These are phyloP conservation scores for Trididemnum miniatum DNA, from an alignment of 23 tunicate species.

Conservation along the genomic window DNA sequence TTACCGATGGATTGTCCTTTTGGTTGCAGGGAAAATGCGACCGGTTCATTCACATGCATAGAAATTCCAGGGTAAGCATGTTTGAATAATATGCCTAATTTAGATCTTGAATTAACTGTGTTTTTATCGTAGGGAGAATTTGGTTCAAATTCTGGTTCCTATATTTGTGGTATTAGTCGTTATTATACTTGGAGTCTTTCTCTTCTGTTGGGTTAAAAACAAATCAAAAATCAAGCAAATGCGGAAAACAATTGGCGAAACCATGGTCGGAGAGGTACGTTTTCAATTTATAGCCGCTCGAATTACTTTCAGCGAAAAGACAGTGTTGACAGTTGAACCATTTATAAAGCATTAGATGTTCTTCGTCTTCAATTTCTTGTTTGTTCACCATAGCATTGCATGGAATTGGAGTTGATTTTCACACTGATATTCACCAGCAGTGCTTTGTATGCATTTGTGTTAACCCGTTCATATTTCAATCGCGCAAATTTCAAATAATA, in stretches of 20 bases:
- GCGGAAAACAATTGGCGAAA: constrained; percentile 67
- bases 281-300: background rate
- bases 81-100: background rate
- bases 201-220: constrained; percentile 15
- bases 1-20: background rate
- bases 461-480: too few relatives aligned
- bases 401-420: too few relatives aligned
- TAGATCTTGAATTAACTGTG: background rate
- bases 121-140: background rate
- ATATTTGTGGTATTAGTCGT: constrained; percentile 24
- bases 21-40: background rate
- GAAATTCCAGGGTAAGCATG: background rate
- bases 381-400: too few relatives aligned
- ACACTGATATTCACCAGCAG: too few relatives aligned
- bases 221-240: constrained; percentile 53
- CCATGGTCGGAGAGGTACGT: constrained; percentile 70
- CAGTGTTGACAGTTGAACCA: too few relatives aligned
- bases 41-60: background rate
- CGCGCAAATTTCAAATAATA: too few relatives aligned
- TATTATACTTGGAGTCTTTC: background rate
- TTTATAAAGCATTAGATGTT: too few relatives aligned
- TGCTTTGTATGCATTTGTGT: too few relatives aligned
- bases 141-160: constrained; percentile 23
- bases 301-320: too few relatives aligned
- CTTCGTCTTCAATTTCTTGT: too few relatives aligned